Conservation (phyloP, 2,113 vertebrate genomes). For the Glaucidium brasilianum region DNA sequence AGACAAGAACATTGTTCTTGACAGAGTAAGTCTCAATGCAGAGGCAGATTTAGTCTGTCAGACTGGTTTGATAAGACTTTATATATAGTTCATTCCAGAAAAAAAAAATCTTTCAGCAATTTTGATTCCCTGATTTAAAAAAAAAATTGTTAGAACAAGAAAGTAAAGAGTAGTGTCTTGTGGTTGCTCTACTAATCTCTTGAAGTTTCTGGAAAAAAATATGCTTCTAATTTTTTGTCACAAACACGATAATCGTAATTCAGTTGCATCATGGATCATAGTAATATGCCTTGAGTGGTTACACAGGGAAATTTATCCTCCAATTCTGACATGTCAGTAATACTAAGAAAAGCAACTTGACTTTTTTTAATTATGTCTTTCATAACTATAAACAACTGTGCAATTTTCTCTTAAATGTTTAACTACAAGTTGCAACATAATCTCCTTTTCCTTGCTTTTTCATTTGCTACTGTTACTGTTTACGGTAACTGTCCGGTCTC, state of each 20-base stretch:
- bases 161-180: background rate
- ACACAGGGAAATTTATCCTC: slow-evolving; percentile 12
- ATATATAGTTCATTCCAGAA: background rate
- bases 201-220: background rate
- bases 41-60: slow-evolving; percentile 58
- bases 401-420: slow-evolving; percentile 1
- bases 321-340: slow-evolving; percentile 6
- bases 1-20: slow-evolving; percentile 60
- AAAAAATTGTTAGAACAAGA: slow-evolving; percentile 18
- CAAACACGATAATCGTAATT: slow-evolving; percentile 2
- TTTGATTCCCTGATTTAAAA: slow-evolving; percentile 42
- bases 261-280: slow-evolving; percentile 5
- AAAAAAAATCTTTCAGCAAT: background rate
- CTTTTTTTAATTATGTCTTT: background rate
- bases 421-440: background rate
- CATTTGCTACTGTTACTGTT: background rate
- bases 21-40: slow-evolving; percentile 62
- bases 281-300: background rate
- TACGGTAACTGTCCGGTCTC: background rate
- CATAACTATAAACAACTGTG: background rate
- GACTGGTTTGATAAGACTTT: slow-evolving; percentile 59
- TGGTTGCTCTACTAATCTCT: background rate
- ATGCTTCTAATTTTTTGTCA: background rate
- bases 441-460: background rate
- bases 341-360: background rate